Evolutionary conservation across 2,888 invertebrate species (phyloP).

Genomic region (Chymomyza fuscimana): DNA sequence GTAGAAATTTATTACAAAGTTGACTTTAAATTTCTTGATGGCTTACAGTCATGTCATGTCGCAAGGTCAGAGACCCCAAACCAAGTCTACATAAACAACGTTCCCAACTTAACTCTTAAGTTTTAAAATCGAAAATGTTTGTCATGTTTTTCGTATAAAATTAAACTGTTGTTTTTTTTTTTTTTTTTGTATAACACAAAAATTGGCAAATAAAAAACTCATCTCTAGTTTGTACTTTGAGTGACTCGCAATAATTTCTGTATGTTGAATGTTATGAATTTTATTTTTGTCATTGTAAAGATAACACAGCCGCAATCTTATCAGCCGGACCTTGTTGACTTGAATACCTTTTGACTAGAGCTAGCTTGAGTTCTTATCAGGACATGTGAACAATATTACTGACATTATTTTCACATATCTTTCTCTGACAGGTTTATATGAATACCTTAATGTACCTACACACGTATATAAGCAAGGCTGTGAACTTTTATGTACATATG

Average conservation of each 20-base stretch:
- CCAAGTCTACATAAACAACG: too few species aligned
- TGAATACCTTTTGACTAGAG: background rate
- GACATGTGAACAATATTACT: conserved; percentile 34
- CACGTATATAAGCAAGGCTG: background rate
- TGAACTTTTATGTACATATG: background rate
- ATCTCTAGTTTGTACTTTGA: background rate
- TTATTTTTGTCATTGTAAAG: conserved; percentile 10
- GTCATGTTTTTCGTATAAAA: too few species aligned
- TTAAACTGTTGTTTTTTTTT: too few species aligned
- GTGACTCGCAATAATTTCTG: background rate
- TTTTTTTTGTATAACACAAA: too few species aligned
- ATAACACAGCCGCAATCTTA: conserved; percentile 55
- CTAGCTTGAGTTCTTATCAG: conserved; percentile 19
- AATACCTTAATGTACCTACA: conserved; percentile 9
- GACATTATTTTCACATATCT: background rate
- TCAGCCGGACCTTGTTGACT: conserved; percentile 42
- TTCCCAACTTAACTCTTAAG: too few species aligned
- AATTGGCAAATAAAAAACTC: too few species aligned
- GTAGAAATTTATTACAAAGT: too few species aligned
- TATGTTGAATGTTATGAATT: background rate
- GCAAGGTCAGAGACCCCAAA: too few species aligned
- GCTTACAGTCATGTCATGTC: too few species aligned
- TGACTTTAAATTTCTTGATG: too few species aligned
- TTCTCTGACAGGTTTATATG: background rate
- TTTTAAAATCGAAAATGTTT: too few species aligned